Base-by-base conservation (phyloP, 2,888 invertebrate species). In the Napeogenes sylphis region DNA sequence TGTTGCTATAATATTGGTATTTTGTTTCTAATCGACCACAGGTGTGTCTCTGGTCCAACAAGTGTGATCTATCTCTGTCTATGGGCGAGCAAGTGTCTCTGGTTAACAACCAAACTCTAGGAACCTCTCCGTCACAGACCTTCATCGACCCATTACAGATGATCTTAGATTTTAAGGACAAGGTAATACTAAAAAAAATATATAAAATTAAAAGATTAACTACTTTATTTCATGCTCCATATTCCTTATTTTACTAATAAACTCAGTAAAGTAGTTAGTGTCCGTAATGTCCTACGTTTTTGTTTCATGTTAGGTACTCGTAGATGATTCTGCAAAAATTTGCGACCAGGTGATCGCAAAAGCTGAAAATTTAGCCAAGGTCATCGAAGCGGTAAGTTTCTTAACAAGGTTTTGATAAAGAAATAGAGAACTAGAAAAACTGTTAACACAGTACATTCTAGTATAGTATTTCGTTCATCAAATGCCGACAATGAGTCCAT, bases 1-100 rank as follows among this genome's bases (percentile, higher is more conserved):
- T 42, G 3, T 6, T 42, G 2, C 12, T 10, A 8, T 42, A 42
- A 42, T 42, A 42, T 42, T 42, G 10, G 3, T 10, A 42, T 42
- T 42, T 10, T 42, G 42, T 42, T 42, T 42, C 10, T 35, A 35
- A 35, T 5, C 6, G 35, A 5, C 35, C 35, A 6, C 82, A 95
- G 93, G 78, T 95, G 13, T 94, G 95, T 76, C 90, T 99, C 12
- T 99, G 99, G 99, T 96, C 98, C 0, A 99, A 99, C 85, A 95
- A 96, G 78, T 96, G 96, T 79, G 99, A 99, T 86, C 84, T 99
- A 58, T 98, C 98, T 0, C 87, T 99, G 55, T 94, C 96, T 0
- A 91, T 92, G 45, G 98, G 98, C 0, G 92, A 93, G 51, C 92
- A 93, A 62, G 87, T 91, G 55, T 63, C 66, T 2, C 10, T 84